A percentile compares a stretch with the other conserved stretches of the same genome.
Conservation (phyloP, 1,140 invertebrate genomes). For the Chelonus insularis region DNA sequence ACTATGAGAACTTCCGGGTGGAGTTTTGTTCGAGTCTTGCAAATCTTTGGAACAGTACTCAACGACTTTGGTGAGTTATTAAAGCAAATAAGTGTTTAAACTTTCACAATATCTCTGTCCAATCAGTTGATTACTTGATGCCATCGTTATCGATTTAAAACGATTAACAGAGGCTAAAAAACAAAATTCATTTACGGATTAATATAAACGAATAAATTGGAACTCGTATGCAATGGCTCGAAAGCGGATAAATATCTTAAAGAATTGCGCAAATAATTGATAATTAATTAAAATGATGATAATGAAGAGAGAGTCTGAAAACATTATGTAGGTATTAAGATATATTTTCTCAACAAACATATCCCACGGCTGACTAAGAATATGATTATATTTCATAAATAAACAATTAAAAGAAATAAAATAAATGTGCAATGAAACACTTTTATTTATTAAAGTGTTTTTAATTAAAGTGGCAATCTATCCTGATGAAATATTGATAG, state of each 20-base stretch:
- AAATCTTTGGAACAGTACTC: conserved; percentile 51
- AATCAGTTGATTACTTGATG: too few relatives aligned
- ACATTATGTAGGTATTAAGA: conserved; percentile 34
- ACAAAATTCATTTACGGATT: not conserved
- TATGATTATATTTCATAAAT: conserved; percentile 20
- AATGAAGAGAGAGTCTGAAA: not conserved
- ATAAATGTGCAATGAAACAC: conserved; percentile 21
- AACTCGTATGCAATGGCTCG: conserved; percentile 6
- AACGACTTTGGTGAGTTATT: conserved; percentile 46
- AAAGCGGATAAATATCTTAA: not conserved
- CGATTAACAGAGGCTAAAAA: too few relatives aligned
- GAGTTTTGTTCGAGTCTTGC: conserved; percentile 53
- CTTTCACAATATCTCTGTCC: too few relatives aligned
- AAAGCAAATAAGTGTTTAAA: too few relatives aligned
- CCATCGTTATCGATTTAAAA: too few relatives aligned
- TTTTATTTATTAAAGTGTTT: not conserved
- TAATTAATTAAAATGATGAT: not conserved
- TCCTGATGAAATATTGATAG: too few relatives aligned
- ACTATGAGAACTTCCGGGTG: conserved; percentile 57
- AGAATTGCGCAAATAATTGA: not conserved
- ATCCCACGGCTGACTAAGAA: conserved; percentile 40
- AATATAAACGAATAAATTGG: not conserved
- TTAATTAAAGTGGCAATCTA: conserved; percentile 2
- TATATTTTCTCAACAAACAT: conserved; percentile 57
- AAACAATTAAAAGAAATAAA: too few relatives aligned